Percentiles rank a stretch among this genome's conserved stretches.
These are phyloP conservation scores for Nomada fucata DNA, from an alignment of 2,888 invertebrate genomes.

Conservation along the genomic window DNA sequence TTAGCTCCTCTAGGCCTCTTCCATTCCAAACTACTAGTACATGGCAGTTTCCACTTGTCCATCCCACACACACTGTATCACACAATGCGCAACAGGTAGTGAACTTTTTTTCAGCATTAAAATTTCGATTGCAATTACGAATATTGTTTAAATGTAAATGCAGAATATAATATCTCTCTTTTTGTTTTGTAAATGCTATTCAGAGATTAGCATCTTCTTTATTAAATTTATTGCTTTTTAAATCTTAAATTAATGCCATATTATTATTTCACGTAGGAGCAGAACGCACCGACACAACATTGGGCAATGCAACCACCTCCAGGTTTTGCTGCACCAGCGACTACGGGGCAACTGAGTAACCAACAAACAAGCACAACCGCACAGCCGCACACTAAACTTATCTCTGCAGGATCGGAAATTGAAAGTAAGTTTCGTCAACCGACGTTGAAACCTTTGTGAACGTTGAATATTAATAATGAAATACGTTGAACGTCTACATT, in stretches of 20 bases:
- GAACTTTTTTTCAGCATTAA: not conserved
- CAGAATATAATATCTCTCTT: not conserved
- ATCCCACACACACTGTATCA: constrained; percentile 80
- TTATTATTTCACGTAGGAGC: constrained; percentile 73
- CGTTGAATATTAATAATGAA: constrained; percentile 19
- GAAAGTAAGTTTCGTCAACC: constrained; percentile 77
- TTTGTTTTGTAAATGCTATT: not conserved
- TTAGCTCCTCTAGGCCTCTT: constrained; percentile 89
- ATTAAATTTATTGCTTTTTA: not conserved
- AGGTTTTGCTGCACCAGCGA: constrained; percentile 81
- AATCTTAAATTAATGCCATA: not conserved
- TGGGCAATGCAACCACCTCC: constrained; percentile 84
- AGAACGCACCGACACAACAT: constrained; percentile 80
- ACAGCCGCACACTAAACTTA: constrained; percentile 83
- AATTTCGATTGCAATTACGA: not conserved
- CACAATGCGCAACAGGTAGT: constrained; percentile 82
- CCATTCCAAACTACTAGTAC: constrained; percentile 82
- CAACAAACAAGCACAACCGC: constrained; percentile 81
- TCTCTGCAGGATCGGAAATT: constrained; percentile 83
- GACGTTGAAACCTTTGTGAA: constrained; percentile 15
- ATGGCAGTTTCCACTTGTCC: constrained; percentile 83
- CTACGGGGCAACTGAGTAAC: constrained; percentile 79
- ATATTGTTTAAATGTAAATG: not conserved
- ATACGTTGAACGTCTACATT: constrained; percentile 47
- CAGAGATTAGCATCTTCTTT: not conserved